These are phyloP conservation scores for Epinephelus fuscoguttatus DNA, from an alignment of 2,113 vertebrate genomes.

Conservation along the genomic window DNA sequence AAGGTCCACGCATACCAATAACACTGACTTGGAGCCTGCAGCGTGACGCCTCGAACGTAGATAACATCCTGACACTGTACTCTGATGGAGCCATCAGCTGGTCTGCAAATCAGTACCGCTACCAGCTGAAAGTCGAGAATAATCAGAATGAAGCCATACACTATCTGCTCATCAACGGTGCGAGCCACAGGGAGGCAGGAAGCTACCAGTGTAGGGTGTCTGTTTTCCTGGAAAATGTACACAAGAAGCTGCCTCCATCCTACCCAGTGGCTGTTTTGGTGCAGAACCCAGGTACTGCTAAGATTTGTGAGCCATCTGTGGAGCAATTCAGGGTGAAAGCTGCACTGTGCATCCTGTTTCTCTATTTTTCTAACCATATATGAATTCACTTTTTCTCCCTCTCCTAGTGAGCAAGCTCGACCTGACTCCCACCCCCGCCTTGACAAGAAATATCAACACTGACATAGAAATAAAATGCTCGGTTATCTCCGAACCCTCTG, in stretches of 20 bases:
- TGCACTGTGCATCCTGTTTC: not conserved
- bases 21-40: constrained; percentile 85
- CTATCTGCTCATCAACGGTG: constrained; percentile 77
- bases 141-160: constrained; percentile 41
- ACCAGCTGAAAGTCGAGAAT: constrained; percentile 77
- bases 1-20: constrained; percentile 47
- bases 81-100: constrained; percentile 82
- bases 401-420: constrained; percentile 70
- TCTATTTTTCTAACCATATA: constrained; percentile 7
- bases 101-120: constrained; percentile 67
- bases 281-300: constrained; percentile 84
- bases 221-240: constrained; percentile 74
- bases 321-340: not conserved
- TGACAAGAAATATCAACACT: constrained; percentile 35
- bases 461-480: constrained; percentile 75
- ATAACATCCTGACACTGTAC: constrained; percentile 76
- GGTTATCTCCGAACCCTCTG: constrained; percentile 15
- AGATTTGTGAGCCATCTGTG: not conserved
- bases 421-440: constrained; percentile 7
- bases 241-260: constrained; percentile 67
- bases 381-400: constrained; percentile 26
- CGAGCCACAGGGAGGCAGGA: constrained; percentile 73
- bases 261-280: constrained; percentile 80
- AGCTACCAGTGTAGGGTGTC: constrained; percentile 84
- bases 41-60: constrained; percentile 24